Base-by-base conservation (phyloP, 1,140 invertebrate genomes). In the Archivesica marissinica region DNA sequence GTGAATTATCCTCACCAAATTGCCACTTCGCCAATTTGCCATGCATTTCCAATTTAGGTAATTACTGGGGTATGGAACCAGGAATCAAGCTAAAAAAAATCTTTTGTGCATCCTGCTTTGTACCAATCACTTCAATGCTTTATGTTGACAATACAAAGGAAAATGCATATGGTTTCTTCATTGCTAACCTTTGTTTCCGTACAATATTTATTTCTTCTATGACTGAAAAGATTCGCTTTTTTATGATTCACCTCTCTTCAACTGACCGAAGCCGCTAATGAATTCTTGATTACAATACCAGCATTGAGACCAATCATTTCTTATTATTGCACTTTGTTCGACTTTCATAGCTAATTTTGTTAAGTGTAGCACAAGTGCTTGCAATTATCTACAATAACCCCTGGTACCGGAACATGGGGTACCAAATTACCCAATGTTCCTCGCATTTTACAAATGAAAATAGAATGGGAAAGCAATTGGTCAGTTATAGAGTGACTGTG, bases 161-260 rank as follows among this genome's bases (percentile, higher is more conserved):
- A 47, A 33, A 56, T 83, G 35, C 80, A 83, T 83, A 83, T 83
- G 80, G 70, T 83, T 83, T 75, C 35, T 38, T 64, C 68, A 81
- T 70, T 81, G 52, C 35, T 25, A 44, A 41, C 47, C 47, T 59
- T 81, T 81, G 23, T 81, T 81, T 70, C 79, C 25, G 35, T 70
- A 39, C 77, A 79, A 64, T 64, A 79, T 79, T 79, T 66, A 79
- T 79, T 79, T 68, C 77, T 64, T 66, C 41, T 13, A 33, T 44
- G 77, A 79, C n/a, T 17, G 23, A 79, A 79, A 79, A 0, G 77
- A 68, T 66, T 66, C 25, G 30, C 23, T 35, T 44, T 64, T 79
- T 79, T 61, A 64, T 61, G 56, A 66, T 61, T 64, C 54, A 50
- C 25, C 59, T 39, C 56, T 28, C 39, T 30, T 39, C 77, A 66